A percentile compares a stretch with the other conserved stretches of the same genome.
Evolutionary conservation across 1,140 invertebrate genomes (phyloP).

Genomic region (Rhyzopertha dominica): DNA sequence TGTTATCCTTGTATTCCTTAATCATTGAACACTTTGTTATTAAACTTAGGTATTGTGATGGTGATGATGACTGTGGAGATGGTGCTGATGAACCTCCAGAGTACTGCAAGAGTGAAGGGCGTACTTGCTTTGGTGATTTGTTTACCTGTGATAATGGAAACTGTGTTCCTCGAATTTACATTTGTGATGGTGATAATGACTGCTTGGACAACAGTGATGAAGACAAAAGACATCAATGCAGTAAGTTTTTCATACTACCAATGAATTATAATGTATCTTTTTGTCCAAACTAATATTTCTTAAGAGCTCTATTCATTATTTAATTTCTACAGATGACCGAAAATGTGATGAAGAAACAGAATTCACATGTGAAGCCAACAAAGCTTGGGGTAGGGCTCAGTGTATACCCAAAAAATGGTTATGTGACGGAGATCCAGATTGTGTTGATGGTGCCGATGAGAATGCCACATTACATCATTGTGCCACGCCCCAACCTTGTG

Average conservation of each 20-base stretch:
- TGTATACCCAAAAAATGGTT: conserved; percentile 93
- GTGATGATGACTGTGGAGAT: conserved; percentile 86
- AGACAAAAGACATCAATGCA: conserved; percentile 85
- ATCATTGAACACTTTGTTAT: background rate
- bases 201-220: conserved; percentile 91
- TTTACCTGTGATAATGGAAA: conserved; percentile 97
- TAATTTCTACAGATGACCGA: conserved; percentile 61
- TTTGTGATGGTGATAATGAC: conserved; percentile 96
- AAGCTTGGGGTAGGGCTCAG: conserved; percentile 83
- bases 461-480: conserved; percentile 79
- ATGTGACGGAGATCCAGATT: conserved; percentile 94
- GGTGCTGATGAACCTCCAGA: conserved; percentile 84
- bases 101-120: conserved; percentile 89
- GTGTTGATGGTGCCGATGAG: conserved; percentile 95
- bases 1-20: background rate
- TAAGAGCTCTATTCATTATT: background rate
- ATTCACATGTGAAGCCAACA: conserved; percentile 85
- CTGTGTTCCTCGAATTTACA: conserved; percentile 93
- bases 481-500: conserved; percentile 72
- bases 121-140: conserved; percentile 90
- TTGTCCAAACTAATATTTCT: background rate
- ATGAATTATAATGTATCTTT: background rate
- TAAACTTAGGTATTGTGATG: conserved; percentile 58
- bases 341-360: conserved; percentile 90
- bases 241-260: conserved; percentile 51